Evolutionary conservation across 30 jellyfish, hydroid and myxozoan genomes (phyloP).

Genomic region (Mastigias papua): DNA sequence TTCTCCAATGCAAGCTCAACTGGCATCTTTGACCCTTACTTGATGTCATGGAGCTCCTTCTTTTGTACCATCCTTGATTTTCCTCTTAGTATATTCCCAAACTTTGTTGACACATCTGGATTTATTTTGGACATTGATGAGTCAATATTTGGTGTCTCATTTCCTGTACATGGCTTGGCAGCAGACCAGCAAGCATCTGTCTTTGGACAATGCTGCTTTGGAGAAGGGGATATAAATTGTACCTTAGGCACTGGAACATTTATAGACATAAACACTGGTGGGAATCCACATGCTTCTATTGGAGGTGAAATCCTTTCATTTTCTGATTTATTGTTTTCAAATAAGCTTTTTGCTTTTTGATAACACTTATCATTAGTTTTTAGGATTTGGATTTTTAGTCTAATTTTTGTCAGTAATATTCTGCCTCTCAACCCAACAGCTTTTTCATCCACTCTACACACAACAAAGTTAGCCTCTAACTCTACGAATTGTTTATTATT

Average conservation of each 20-base stretch:
- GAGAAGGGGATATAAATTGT: conserved; percentile 78
- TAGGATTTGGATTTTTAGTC: too few species aligned
- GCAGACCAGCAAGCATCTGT: conserved; percentile 94
- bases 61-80: conserved; percentile 44
- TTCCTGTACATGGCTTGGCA: conserved; percentile 87
- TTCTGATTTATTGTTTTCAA: too few species aligned
- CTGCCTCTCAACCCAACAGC: too few species aligned
- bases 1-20: conserved; percentile 76
- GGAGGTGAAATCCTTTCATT: conserved; percentile 44
- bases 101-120: conserved; percentile 67
- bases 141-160: conserved; percentile 77
- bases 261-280: conserved; percentile 84
- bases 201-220: conserved; percentile 88
- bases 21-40: conserved; percentile 71
- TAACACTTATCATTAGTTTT: too few species aligned
- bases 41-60: conserved; percentile 53
- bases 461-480: too few species aligned
- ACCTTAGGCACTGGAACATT: conserved; percentile 96
- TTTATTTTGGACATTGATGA: conserved; percentile 75
- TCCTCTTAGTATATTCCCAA: conserved; percentile 67
- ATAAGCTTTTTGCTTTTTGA: too few species aligned
- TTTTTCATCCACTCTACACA: too few species aligned
- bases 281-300: conserved; percentile 83
- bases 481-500: too few species aligned
- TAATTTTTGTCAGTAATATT: too few species aligned